These are phyloP conservation scores for Bombus terrestris DNA, from an alignment of 1,140 invertebrate species.

Conservation along the genomic window DNA sequence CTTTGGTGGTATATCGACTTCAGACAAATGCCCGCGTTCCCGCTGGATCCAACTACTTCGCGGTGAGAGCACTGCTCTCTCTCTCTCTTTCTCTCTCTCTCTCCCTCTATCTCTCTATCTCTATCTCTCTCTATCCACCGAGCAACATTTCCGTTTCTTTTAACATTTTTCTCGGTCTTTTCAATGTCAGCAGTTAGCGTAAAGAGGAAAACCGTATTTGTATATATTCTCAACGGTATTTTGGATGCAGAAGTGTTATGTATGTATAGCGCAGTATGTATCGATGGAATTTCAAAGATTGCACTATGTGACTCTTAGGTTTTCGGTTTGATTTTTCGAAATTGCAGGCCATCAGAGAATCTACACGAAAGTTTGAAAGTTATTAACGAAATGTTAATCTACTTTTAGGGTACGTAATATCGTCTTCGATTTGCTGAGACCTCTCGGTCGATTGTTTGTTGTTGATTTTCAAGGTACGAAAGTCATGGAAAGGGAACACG, in stretches of 20 bases:
- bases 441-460: too few relatives aligned
- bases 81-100: background rate
- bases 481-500: background rate
- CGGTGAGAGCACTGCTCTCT: background rate
- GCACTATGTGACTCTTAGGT: too few relatives aligned
- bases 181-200: background rate
- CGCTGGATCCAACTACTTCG: background rate
- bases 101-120: background rate
- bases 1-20: constrained; percentile 54
- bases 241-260: too few relatives aligned
- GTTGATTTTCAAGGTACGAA: background rate
- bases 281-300: too few relatives aligned
- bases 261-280: too few relatives aligned
- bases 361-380: too few relatives aligned
- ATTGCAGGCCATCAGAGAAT: too few relatives aligned
- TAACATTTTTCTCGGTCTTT: background rate
- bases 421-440: background rate
- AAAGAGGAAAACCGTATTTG: background rate
- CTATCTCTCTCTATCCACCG: background rate
- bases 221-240: background rate
- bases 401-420: too few relatives aligned
- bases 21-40: constrained; percentile 15
- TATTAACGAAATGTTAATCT: too few relatives aligned
- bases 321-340: too few relatives aligned
- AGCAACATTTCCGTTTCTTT: background rate